Conservation (phyloP, 2,113 vertebrate species). For the Tricholaema leucomelas region DNA sequence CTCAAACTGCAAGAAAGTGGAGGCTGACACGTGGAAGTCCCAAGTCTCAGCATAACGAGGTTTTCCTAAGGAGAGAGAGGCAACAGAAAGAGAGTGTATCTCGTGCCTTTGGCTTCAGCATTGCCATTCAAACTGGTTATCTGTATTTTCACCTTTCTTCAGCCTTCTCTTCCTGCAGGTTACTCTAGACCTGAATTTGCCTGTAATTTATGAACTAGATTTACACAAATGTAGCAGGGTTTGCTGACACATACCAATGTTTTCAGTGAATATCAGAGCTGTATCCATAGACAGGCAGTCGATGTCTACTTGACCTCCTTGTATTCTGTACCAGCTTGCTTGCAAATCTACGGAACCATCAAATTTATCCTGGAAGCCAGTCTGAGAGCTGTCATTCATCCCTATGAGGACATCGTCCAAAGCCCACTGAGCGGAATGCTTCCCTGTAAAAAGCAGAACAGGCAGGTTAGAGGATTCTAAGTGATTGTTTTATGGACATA, state of each 20-base stretch:
- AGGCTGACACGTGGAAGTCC: constrained; percentile 94
- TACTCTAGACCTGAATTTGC: neutral
- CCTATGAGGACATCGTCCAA: constrained; percentile 94
- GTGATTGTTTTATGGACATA: neutral
- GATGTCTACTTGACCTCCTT: constrained; percentile 92
- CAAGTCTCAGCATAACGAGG: constrained; percentile 96
- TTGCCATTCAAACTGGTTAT: neutral
- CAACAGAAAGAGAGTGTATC: neutral
- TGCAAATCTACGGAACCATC: constrained; percentile 89
- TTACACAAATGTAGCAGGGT: neutral
- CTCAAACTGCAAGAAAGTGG: constrained; percentile 95
- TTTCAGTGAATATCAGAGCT: constrained; percentile 89
- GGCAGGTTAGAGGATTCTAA: neutral
- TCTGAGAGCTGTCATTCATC: constrained; percentile 97
- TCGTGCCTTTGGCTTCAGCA: neutral
- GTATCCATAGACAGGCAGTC: constrained; percentile 95
- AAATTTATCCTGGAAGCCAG: constrained; percentile 95
- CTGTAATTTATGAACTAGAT: neutral
- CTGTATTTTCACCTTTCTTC: neutral
- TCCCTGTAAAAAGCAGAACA: constrained; percentile 80
- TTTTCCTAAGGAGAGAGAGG: constrained; percentile 79
- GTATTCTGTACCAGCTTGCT: constrained; percentile 94
- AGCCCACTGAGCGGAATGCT: constrained; percentile 95
- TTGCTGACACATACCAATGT: constrained; percentile 77
- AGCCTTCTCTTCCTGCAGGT: neutral